A percentile compares a stretch with the other conserved stretches of the same genome.
Evolutionary conservation across 1,140 invertebrate species (phyloP).

Genomic region (Ruditapes philippinarum): DNA sequence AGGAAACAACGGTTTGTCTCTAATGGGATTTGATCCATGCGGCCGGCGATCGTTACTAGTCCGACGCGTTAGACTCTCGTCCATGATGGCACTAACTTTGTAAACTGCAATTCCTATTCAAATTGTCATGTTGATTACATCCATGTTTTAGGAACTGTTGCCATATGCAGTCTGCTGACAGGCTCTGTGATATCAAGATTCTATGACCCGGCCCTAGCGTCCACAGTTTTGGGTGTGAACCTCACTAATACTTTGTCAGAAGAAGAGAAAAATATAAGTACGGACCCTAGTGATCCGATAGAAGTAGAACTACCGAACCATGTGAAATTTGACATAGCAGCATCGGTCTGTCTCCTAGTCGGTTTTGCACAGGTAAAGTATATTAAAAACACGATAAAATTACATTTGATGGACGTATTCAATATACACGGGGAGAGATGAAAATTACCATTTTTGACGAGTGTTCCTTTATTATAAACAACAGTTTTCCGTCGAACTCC

Average conservation of each 20-base stretch:
- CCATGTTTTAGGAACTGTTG: conserved; percentile 82
- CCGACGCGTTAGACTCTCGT: too few relatives aligned
- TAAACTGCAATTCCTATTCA: too few relatives aligned
- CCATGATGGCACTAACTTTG: too few relatives aligned
- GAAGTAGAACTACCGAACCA: conserved; percentile 57
- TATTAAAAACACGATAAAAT: background rate
- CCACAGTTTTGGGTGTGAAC: conserved; percentile 11
- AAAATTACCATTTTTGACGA: too few relatives aligned
- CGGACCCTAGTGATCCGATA: conserved; percentile 1
- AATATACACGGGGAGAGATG: too few relatives aligned
- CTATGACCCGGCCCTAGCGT: conserved; percentile 54
- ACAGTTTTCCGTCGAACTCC: too few relatives aligned
- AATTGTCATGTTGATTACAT: background rate
- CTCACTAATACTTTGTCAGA: conserved; percentile 3
- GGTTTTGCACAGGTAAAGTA: conserved; percentile 80
- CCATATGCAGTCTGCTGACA: conserved; percentile 84
- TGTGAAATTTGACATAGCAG: conserved; percentile 77
- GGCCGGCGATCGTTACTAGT: too few relatives aligned
- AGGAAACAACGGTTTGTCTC: too few relatives aligned
- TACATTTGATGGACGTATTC: too few relatives aligned
- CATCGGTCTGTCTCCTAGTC: conserved; percentile 77
- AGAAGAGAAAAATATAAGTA: conserved; percentile 17
- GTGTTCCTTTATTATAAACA: too few relatives aligned
- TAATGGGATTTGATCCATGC: too few relatives aligned
- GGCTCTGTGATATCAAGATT: conserved; percentile 74